Evolutionary conservation across 2,888 invertebrate genomes (phyloP), one percentile per base, ranked within the genome.

Genomic region (Belgica antarctica): DNA sequence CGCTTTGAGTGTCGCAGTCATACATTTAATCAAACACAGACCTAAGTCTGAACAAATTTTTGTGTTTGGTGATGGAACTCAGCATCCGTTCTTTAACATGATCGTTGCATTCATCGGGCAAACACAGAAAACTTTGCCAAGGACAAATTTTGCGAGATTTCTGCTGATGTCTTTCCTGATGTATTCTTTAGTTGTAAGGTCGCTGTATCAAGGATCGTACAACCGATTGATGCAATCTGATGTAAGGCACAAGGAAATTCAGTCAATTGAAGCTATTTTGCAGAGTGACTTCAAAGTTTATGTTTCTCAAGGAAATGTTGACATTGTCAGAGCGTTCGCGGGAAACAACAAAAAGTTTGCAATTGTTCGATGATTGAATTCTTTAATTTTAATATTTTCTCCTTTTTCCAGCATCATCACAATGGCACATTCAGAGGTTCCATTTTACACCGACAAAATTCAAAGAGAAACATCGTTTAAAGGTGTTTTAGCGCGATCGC

Each of bases 181-280:
- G 8, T 66, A 46, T 28, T 46, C 46, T 10, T 28, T 66, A 2
- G 65, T 66, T 5, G 47, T 66, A 10, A 8, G 65, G 28, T 17
- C 47, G 1, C 15, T 66, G 10, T 66, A 66, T 17, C 65, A 66
- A 66, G 65, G 41, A 12, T 46, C 47, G 12, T 46, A 47, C 24
- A 47, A 24, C 27, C 19, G 24, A 12, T 27, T 66, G 22, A 28
- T 66, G 17, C 24, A 66, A 25, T 46, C 46, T 19, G 47, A 46
- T n/a, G 46, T 24, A 15, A n/a, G 17, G 3, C 24, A 41, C 19
- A 24, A 47, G 17, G 47, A 27, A 46, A 47, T 47, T 4, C 46
- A 66, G 19, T 27, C 47, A 12, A 46, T 66, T 28, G 47, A 46
- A 5, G 65, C 46, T n/a, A 66, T 66, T 22, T 27, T 66, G 4